Evolutionary conservation across 2,797 vertebrate species (phyloP), one percentile per base, ranked within the genome.

Genomic region (Xerus rutilus): DNA sequence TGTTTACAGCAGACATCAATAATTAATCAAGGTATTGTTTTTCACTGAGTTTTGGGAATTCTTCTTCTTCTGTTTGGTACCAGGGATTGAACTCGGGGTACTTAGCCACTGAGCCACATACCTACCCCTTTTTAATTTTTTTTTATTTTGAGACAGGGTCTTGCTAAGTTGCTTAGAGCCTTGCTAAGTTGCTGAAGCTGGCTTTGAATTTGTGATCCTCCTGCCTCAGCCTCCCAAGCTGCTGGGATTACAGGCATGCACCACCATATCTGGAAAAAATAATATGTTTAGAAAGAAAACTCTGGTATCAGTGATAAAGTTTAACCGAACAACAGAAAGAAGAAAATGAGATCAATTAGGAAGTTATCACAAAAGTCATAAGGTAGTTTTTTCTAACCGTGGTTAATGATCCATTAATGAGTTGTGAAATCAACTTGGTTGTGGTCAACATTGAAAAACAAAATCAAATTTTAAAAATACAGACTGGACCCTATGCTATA

Each of bases 211-310:
- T 54, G 18, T 18, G 2, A 54, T 54, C 18, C 18, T 54, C 54
- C 54, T 54, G 54, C 54, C 54, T 54, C 54, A 54, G 54, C 18
- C 18, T 54, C 7, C 54, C 20, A 18, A 54, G 54, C 14, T 54
- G 54, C 54, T 54, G 18, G 54, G 54, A 20, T 54, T 54, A 20
- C 54, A 54, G 54, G 54, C 54, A 54, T 54, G 54, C 18, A 54
- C 6, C 54, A 54, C 15, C 17, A 54, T 7, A 17, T 14, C 54
- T 54, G 54, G 54, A 18, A 54, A 54, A 54, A 54, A 86, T 67
- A 72, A 28, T 84, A 93, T 91, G 82, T 91, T 91, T 69, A 89
- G 69, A 67, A 93, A 73, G 57, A 96, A 79, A 86, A 65, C 47
- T 77, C 62, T 91, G 25, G 32, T 77, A 43, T 78, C 35, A 83